A percentile compares a stretch with the other conserved stretches of the same genome.
Evolutionary conservation across 2,113 vertebrate genomes (phyloP).

Genomic region (Bothrops jararaca): DNA sequence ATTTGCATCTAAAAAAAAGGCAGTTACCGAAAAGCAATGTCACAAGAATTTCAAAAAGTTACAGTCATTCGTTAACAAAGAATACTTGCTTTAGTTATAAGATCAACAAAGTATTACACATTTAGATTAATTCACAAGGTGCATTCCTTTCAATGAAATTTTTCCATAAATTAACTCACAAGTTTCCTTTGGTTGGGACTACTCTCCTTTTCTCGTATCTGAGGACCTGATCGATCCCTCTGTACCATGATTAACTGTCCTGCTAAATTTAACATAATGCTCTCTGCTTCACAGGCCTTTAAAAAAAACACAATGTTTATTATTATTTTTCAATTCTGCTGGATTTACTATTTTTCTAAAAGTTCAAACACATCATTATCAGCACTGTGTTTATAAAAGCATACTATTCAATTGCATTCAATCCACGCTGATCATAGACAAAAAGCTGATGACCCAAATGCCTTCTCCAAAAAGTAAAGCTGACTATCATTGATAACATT

Average conservation of each 20-base stretch:
- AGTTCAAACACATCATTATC: not conserved
- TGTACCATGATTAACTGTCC: slow-evolving; percentile 98
- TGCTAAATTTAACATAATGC: slow-evolving; percentile 96
- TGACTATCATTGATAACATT: not conserved
- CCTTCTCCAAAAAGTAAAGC: not conserved
- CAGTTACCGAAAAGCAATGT: not conserved
- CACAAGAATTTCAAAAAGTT: not conserved
- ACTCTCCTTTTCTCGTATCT: slow-evolving; percentile 91
- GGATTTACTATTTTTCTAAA: not conserved
- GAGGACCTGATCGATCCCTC: slow-evolving; percentile 93
- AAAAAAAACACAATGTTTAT: not conserved
- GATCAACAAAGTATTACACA: not conserved
- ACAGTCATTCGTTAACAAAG: not conserved
- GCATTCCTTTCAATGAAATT: not conserved
- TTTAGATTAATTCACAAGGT: not conserved
- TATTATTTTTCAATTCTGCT: slow-evolving; percentile 11
- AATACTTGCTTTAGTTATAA: not conserved
- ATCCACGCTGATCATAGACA: not conserved
- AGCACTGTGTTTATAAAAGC: not conserved
- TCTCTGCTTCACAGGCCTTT: slow-evolving; percentile 93
- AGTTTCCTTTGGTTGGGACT: slow-evolving; percentile 87
- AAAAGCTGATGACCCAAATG: not conserved
- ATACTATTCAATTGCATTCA: not conserved
- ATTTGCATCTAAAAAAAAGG: not conserved
- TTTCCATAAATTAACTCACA: slow-evolving; percentile 72